Evolutionary conservation across 2,113 vertebrate genomes (phyloP).

Genomic region (Egretta garzetta): DNA sequence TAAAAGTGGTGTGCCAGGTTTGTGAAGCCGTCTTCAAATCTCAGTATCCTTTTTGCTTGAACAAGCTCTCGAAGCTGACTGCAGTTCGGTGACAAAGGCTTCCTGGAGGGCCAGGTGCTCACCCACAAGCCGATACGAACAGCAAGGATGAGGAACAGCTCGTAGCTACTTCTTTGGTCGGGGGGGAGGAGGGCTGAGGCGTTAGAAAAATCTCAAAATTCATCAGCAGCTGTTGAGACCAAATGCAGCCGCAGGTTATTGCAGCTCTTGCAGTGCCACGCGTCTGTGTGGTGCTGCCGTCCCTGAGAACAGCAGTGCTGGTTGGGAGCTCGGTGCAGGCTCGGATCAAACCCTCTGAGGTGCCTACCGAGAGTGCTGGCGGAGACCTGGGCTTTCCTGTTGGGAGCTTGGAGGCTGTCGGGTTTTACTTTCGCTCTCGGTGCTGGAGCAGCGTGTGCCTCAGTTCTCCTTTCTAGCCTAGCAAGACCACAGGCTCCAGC

Average conservation of each 20-base stretch:
- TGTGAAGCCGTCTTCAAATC: background rate
- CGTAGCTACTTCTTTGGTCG: background rate
- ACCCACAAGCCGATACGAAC: background rate
- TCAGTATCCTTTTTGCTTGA: constrained; percentile 12
- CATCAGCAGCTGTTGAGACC: background rate
- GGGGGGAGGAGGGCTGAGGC: background rate
- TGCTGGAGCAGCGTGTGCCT: background rate
- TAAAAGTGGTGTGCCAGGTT: background rate
- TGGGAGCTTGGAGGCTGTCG: fast-evolving
- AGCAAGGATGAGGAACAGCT: background rate
- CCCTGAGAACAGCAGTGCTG: too few relatives aligned
- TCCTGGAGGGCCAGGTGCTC: background rate
- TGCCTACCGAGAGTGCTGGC: fast-evolving
- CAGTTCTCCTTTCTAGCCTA: background rate
- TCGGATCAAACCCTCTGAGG: background rate
- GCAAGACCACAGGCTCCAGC: background rate
- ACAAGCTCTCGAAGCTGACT: background rate
- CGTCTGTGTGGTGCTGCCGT: background rate
- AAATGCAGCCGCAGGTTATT: background rate
- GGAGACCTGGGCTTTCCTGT: background rate
- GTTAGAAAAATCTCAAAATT: background rate
- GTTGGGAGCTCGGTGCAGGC: fast-evolving
- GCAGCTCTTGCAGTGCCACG: background rate
- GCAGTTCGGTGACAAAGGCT: background rate
- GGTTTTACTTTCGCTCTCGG: background rate